Base-by-base conservation (phyloP, 2,113 vertebrate species). In the Grammomys surdaster region DNA sequence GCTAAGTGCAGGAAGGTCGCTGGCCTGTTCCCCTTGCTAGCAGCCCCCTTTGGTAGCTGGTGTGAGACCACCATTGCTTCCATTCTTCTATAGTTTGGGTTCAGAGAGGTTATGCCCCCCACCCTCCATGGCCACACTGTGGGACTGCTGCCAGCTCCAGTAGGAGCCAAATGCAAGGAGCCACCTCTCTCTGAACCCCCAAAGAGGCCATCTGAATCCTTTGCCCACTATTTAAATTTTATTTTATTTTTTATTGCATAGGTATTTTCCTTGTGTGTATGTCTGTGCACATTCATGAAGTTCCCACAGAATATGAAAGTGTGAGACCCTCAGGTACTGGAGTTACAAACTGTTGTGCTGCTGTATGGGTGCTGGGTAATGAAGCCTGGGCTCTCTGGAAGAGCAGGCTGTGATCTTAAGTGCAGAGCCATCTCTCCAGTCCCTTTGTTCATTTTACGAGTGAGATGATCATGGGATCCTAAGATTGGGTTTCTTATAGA, bases 11-110 rank as follows among this genome's bases (percentile, higher is more conserved):
- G 98, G 98, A 98, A 98, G 99, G 98, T 97, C 94, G 13, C 96
- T 98, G 99, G 99, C 99, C 99, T 99, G 99, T 99, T 99, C 98
- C 99, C 99, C 99, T 98, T 97, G 96, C 98, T 98, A 99, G 98
- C 98, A 97, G 97, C 98, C 98, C 92, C 98, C 98, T 98, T 98
- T 99, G 99, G 98, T 98, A 98, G 97, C 92, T 97, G 98, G 97
- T 28, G 16, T 40, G 33, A 56, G 19, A 54, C 78, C 14, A 14
- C 54, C 67, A 33, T 91, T 94, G 88, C 87, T 84, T 51, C 43
- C 33, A 2, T 8, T 67, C 86, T 43, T 97, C 98, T 97, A 98
- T 98, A 98, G 95, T 67, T 87, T 40, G 40, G 82, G 92, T 90
- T 76, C 85, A 96, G 98, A 98, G 90, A 97, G 95, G 98, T 98